These are phyloP conservation scores for Lysiphlebus fabarum DNA, from an alignment of 1,140 invertebrate species.

Conservation along the genomic window DNA sequence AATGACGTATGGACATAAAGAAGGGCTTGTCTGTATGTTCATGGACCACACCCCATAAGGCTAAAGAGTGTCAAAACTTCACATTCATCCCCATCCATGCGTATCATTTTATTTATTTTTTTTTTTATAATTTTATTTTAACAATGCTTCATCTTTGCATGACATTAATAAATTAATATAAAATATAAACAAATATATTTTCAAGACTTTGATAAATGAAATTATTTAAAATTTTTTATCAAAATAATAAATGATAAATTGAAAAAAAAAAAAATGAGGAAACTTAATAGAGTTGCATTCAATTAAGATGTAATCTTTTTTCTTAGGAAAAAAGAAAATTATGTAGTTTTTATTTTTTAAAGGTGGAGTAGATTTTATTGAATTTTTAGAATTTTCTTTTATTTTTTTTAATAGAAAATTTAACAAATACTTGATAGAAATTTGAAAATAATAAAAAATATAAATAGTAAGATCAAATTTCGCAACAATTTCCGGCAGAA, in stretches of 20 bases:
- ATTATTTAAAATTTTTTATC: neutral
- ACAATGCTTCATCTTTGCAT: constrained; percentile 6
- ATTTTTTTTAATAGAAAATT: constrained; percentile 1
- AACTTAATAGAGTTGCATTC: constrained; percentile 25
- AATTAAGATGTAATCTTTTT: neutral
- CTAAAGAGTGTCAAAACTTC: constrained; percentile 16
- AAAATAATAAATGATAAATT: no score
- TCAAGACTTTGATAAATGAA: constrained; percentile 2
- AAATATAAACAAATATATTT: no score
- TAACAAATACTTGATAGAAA: constrained; percentile 3
- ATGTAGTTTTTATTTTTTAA: no score
- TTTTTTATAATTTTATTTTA: no score
- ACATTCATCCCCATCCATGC: constrained; percentile 16
- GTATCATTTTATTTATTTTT: neutral
- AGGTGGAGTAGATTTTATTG: no score
- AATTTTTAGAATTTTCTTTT: no score
- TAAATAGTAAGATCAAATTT: constrained; percentile 21
- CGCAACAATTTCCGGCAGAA: constrained; percentile 18
- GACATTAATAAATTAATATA: no score
- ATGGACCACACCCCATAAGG: neutral
- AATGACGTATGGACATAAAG: constrained; percentile 21
- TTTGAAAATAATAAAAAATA: constrained; percentile 22
- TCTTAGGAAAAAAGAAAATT: constrained; percentile 6
- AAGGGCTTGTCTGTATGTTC: constrained; percentile 14
- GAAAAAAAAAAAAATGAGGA: constrained; percentile 21